Evolutionary conservation across 2,888 invertebrate genomes (phyloP).

Genomic region (Drosophila yooni): DNA sequence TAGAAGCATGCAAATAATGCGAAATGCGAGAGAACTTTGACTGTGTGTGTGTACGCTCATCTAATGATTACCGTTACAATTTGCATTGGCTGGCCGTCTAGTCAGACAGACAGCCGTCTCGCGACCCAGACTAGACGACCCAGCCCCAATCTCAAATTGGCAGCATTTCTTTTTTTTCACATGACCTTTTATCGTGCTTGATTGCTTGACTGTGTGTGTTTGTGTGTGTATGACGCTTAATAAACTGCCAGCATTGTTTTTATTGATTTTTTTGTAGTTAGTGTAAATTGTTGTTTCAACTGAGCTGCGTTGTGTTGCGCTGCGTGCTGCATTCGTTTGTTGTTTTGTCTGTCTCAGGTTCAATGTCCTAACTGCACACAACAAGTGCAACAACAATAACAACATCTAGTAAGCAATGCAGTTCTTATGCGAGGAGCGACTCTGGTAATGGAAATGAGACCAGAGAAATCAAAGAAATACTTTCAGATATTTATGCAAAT

Average conservation of each 20-base stretch:
- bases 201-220: slow-evolving; percentile 19
- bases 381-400: slow-evolving; percentile 61
- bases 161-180: slow-evolving; percentile 48
- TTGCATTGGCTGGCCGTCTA: slow-evolving; percentile 71
- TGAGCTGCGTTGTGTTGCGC: slow-evolving; percentile 21
- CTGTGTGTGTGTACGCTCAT: slow-evolving; percentile 41
- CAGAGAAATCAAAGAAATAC: neutral
- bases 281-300: slow-evolving; percentile 43
- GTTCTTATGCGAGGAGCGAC: neutral
- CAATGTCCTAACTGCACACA: slow-evolving; percentile 66
- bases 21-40: slow-evolving; percentile 34
- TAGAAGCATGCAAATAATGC: slow-evolving; percentile 62
- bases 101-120: slow-evolving; percentile 66
- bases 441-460: neutral
- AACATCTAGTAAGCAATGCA: slow-evolving; percentile 23
- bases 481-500: neutral
- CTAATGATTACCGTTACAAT: slow-evolving; percentile 80
- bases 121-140: slow-evolving; percentile 76
- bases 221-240: slow-evolving; percentile 24
- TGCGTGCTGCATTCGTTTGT: slow-evolving; percentile 23
- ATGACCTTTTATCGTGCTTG: slow-evolving; percentile 65
- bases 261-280: slow-evolving; percentile 55
- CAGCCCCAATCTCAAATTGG: slow-evolving; percentile 71
- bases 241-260: slow-evolving; percentile 40
- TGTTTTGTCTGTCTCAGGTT: slow-evolving; percentile 44